Percentiles rank a stretch among this genome's conserved stretches.
These are phyloP conservation scores for Musca domestica DNA, from an alignment of 1,140 invertebrate genomes.

Conservation along the genomic window DNA sequence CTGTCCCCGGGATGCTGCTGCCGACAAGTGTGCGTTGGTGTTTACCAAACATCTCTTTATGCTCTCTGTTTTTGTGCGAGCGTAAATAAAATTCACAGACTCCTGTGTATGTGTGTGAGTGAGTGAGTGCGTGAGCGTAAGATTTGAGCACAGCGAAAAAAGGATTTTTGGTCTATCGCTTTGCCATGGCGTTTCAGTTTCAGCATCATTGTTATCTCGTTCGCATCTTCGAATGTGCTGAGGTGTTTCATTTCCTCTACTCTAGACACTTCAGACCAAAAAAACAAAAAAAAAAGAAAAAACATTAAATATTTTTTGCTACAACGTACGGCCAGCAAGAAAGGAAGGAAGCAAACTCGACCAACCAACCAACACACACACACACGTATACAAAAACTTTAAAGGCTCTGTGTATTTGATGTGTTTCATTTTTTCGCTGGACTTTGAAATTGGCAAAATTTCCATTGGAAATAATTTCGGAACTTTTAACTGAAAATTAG, in stretches of 20 bases:
- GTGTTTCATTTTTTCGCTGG: background rate
- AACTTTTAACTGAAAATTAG: background rate
- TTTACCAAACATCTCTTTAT: too few species aligned
- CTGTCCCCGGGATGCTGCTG: too few species aligned
- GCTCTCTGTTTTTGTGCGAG: too few species aligned
- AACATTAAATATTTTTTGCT: too few species aligned
- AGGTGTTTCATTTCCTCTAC: constrained; percentile 16
- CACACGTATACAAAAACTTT: background rate
- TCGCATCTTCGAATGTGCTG: background rate
- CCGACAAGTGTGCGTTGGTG: too few species aligned
- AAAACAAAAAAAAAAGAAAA: too few species aligned
- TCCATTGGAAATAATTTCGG: too few species aligned
- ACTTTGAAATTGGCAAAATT: too few species aligned
- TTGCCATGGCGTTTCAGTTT: background rate
- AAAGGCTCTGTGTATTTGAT: too few species aligned
- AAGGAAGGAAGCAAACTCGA: background rate
- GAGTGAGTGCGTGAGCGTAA: too few species aligned
- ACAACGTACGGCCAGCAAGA: background rate
- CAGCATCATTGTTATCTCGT: constrained; percentile 19
- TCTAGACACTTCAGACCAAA: background rate
- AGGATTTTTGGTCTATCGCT: constrained; percentile 3
- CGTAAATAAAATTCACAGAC: too few species aligned
- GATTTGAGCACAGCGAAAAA: background rate
- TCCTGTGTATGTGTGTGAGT: too few species aligned
- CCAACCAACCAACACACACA: background rate